Percentiles rank a stretch among this genome's conserved stretches.
Conservation (phyloP, 2,888 invertebrate species). For the Notodonta ziczac region DNA sequence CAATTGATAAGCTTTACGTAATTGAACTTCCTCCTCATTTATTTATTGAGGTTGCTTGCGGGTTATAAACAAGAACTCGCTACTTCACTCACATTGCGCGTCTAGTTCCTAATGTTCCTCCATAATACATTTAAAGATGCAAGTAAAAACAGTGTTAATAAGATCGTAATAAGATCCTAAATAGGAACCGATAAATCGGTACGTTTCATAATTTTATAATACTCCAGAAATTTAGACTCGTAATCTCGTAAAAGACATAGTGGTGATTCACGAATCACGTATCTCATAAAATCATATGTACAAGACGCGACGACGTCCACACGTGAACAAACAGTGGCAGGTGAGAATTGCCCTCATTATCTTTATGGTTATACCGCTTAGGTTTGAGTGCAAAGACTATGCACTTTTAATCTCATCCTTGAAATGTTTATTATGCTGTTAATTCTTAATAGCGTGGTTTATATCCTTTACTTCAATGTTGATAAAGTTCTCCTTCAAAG, state of each 20-base stretch:
- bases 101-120: too few relatives aligned
- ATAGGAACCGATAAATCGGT: too few relatives aligned
- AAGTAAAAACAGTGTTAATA: too few relatives aligned
- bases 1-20: conserved; percentile 9
- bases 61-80: background rate
- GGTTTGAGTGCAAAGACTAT: conserved; percentile 11
- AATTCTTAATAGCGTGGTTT: background rate
- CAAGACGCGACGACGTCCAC: conserved; percentile 1
- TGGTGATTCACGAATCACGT: background rate
- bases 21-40: conserved; percentile 6
- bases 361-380: conserved; percentile 14
- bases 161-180: too few relatives aligned
- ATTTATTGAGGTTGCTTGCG: background rate
- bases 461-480: background rate
- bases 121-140: background rate
- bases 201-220: too few relatives aligned
- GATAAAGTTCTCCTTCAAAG: too few relatives aligned
- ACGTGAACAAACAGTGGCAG: conserved; percentile 24
- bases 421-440: conserved; percentile 18
- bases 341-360: conserved; percentile 17
- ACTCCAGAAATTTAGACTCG: too few relatives aligned
- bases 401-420: conserved; percentile 25
- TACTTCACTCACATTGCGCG: background rate
- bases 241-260: background rate
- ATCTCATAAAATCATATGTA: background rate